These are phyloP conservation scores for Rhynchophorus ferrugineus DNA, from an alignment of 1,140 invertebrate species.

Conservation along the genomic window DNA sequence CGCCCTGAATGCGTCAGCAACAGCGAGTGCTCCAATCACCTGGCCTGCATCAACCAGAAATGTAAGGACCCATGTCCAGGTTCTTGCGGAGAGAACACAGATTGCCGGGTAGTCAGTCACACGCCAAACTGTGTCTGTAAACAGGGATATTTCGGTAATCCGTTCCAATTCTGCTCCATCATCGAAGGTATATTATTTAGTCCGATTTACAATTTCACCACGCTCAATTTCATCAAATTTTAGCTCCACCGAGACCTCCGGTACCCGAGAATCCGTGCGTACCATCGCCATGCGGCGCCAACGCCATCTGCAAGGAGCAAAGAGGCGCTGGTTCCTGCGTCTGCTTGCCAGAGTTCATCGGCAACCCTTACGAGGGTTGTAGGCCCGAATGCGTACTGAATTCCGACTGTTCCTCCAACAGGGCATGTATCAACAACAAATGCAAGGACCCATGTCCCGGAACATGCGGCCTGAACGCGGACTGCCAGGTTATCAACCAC, in stretches of 20 bases:
- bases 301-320: slow-evolving; percentile 54
- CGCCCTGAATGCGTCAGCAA: slow-evolving; percentile 75
- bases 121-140: slow-evolving; percentile 72
- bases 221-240: background rate
- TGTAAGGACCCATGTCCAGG: slow-evolving; percentile 76
- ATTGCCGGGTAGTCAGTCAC: slow-evolving; percentile 77
- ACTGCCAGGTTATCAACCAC: slow-evolving; percentile 54
- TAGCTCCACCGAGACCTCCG: slow-evolving; percentile 29
- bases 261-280: slow-evolving; percentile 46
- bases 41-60: slow-evolving; percentile 75
- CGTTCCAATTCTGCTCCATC: slow-evolving; percentile 53
- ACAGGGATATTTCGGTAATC: slow-evolving; percentile 67
- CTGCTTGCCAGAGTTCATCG: slow-evolving; percentile 59
- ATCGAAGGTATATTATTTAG: slow-evolving; percentile 22
- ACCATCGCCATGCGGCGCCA: slow-evolving; percentile 59
- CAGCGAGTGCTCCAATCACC: slow-evolving; percentile 62
- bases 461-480: slow-evolving; percentile 54
- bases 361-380: slow-evolving; percentile 65
- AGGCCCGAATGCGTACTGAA: slow-evolving; percentile 56
- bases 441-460: slow-evolving; percentile 59
- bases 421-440: slow-evolving; percentile 52
- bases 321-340: slow-evolving; percentile 56
- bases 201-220: slow-evolving; percentile 4
- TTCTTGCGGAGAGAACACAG: slow-evolving; percentile 70
- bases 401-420: slow-evolving; percentile 53